Conservation (phyloP, 2,888 invertebrate species). For the Nomada lathburiana region DNA sequence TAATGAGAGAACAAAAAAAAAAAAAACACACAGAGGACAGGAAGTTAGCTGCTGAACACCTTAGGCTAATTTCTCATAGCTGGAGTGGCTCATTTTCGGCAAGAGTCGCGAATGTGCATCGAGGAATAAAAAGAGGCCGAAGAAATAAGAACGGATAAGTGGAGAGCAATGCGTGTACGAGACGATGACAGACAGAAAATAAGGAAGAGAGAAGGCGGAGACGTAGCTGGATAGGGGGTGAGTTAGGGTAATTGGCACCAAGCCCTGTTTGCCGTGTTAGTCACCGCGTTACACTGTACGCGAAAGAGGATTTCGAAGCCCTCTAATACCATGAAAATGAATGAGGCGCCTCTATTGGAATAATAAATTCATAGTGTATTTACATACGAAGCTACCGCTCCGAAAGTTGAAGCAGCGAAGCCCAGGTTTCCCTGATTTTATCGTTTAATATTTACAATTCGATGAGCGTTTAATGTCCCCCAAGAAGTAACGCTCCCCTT, state of each 20-base stretch:
- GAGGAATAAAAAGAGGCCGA: slow-evolving; percentile 35
- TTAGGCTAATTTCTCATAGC: slow-evolving; percentile 65
- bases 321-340: slow-evolving; percentile 37
- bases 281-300: slow-evolving; percentile 37
- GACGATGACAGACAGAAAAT: slow-evolving; percentile 32
- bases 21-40: slow-evolving; percentile 44
- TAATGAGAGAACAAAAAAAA: slow-evolving; percentile 67
- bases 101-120: slow-evolving; percentile 56
- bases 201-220: slow-evolving; percentile 42
- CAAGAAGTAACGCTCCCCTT: background rate
- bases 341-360: slow-evolving; percentile 8
- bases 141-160: slow-evolving; percentile 23
- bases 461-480: background rate
- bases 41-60: slow-evolving; percentile 65
- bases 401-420: background rate
- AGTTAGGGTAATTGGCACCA: slow-evolving; percentile 57
- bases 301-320: slow-evolving; percentile 42
- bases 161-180: slow-evolving; percentile 36
- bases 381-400: slow-evolving; percentile 19
- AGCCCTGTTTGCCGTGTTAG: slow-evolving; percentile 50
- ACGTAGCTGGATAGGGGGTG: slow-evolving; percentile 41
- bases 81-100: slow-evolving; percentile 68
- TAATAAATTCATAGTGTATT: slow-evolving; percentile 24
- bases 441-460: background rate
- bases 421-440: background rate